Evolutionary conservation across 2,797 vertebrate genomes (phyloP).

Genomic region (Acropternis orthonyx): DNA sequence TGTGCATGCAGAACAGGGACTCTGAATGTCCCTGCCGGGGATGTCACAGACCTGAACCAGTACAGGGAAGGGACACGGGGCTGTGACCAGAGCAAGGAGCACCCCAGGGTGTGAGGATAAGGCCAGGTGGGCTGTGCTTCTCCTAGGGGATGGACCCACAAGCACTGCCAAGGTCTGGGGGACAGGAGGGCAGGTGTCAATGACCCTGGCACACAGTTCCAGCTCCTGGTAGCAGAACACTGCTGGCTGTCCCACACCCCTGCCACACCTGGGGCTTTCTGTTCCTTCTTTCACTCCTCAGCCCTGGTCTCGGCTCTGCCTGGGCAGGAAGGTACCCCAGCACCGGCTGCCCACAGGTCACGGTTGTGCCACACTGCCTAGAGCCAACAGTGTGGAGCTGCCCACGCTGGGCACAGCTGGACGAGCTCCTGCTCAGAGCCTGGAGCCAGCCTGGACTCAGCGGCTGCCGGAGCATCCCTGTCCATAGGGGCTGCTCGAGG

Average conservation of each 20-base stretch:
- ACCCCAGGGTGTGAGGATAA: not conserved
- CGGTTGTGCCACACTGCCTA: fast-evolving
- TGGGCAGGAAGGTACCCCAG: not conserved
- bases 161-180: not conserved
- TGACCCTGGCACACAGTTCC: fast-evolving
- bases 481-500: not conserved
- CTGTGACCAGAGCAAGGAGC: not conserved
- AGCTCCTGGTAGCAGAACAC: not conserved
- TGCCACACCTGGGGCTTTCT: conserved; percentile 26
- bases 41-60: not conserved
- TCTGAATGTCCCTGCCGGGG: fast-evolving
- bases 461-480: fast-evolving
- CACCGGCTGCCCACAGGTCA: not conserved
- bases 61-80: fast-evolving
- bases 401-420: not conserved
- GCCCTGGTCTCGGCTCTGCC: not conserved
- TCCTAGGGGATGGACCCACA: not conserved
- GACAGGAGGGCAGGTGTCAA: fast-evolving
- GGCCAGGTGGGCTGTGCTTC: not conserved
- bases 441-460: not conserved
- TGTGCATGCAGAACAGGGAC: not conserved
- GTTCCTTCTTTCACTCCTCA: conserved; percentile 1
- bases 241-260: fast-evolving
- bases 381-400: fast-evolving
- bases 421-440: not conserved